Evolutionary conservation across 2,888 invertebrate species (phyloP), one percentile per base, ranked within the genome.

Genomic region (Molanna angustata): DNA sequence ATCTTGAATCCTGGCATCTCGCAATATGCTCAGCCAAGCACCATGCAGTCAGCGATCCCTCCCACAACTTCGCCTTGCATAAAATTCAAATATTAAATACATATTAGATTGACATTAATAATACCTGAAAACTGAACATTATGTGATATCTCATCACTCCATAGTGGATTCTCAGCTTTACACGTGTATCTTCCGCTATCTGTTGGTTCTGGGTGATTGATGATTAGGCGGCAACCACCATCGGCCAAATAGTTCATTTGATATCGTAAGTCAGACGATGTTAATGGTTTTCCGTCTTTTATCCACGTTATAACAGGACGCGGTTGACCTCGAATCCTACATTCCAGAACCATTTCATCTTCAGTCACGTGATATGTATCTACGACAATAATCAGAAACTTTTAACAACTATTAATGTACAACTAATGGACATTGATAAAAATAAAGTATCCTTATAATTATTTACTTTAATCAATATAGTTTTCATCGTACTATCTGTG

Each of bases 151-250:
- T 90, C 85, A 62, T 90, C 88, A 18, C 80, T 80, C 75, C 85
- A 84, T 2, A 82, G 76, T 2, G 82, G 79, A 65, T 86, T 89
- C 64, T 86, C 85, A 1, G 90, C 90, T 63, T 80, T 79, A 64
- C 91, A 91, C 1, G 82, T 83, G 64, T 89, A 91, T 53, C 80
- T 76, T 27, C 90, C 91, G 49, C 82, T 84, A 66, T 91, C 91
- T 32, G 76, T 78, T 20, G 78, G 71, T 27, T 80, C 79, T 0
- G 90, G 90, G 48, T 79, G 76, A 40, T 72, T 74, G 52, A 91
- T 83, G 41, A 83, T 74, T 17, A 91, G 69, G 60, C 85, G 81
- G 63, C 88, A 88, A 42, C 86, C 80, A 2, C 90, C 89, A 62
- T 90, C 89, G 4, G 84, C 80, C 42, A 85, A 73, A 65, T 87